Base-by-base conservation (phyloP, 35 echinoderm and acorn worm genomes). In the Anneissia japonica region DNA sequence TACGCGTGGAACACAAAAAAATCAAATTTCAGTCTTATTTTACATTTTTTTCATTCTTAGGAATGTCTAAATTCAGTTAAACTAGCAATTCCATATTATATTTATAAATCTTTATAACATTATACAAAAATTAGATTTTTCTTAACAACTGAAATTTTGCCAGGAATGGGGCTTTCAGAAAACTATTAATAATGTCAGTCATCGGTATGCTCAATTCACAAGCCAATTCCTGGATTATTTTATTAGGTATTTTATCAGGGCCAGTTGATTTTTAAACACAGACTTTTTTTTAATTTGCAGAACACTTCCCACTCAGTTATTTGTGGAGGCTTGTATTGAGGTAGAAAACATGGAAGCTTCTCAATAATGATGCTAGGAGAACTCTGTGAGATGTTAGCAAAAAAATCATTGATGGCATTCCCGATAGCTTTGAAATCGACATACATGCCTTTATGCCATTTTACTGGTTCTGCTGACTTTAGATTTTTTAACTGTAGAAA, bases 131-230 rank as follows among this genome's bases (percentile, higher is more conserved):
- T n/a, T n/a, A n/a, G n/a, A n/a, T n/a, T n/a, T n/a, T n/a, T n/a
- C n/a, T n/a, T n/a, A n/a, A n/a, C n/a, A n/a, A n/a, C n/a, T n/a
- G n/a, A n/a, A n/a, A n/a, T n/a, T n/a, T n/a, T n/a, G n/a, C n/a
- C n/a, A n/a, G n/a, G n/a, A n/a, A n/a, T n/a, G n/a, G n/a, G n/a
- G n/a, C 40, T 43, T 43, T 43, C 14, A 43, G 14, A 43, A 75
- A 87, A 0, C 74, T 26, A 31, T 78, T 87, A 33, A 87, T 72
- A 31, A 78, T 87, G 34, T 78, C 26, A 4, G 75, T 74, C 4
- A 87, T 76, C 4, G 75, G 85, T 10, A 0, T 3, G n/a, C 85
- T 78, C 0, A 87, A 32, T 35, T 87, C 85, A 43, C 77, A 87
- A 4, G 74, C 85, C 0, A 76, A 75, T 37, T 86, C 34, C 0